Evolutionary conservation across 2,888 invertebrate genomes (phyloP).

Genomic region (Philereme transversata): DNA sequence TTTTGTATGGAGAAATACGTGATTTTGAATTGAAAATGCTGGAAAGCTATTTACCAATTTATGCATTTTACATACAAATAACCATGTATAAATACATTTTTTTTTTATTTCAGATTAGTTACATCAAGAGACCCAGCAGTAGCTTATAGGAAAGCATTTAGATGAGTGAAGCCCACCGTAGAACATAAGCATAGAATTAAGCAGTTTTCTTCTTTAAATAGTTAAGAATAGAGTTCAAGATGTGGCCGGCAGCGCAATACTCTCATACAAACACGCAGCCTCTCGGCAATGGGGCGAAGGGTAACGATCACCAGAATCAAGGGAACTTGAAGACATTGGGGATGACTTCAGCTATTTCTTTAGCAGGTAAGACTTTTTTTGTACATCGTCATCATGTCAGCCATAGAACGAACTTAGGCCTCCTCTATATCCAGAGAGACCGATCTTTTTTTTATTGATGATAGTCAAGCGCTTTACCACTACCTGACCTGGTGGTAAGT

Average conservation of each 20-base stretch:
- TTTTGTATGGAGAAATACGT: too few species aligned
- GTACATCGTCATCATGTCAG: too few species aligned
- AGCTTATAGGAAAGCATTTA: conserved; percentile 51
- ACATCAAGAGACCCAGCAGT: conserved; percentile 40
- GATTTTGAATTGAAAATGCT: too few species aligned
- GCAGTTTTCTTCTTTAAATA: conserved; percentile 28
- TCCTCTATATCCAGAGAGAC: too few species aligned
- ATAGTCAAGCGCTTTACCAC: too few species aligned
- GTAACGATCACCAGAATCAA: conserved; percentile 79
- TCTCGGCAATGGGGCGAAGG: conserved; percentile 53
- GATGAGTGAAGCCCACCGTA: conserved; percentile 49
- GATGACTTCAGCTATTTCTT: conserved; percentile 97
- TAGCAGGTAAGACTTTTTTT: conserved; percentile 85
- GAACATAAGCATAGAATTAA: conserved; percentile 39
- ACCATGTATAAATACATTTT: too few species aligned
- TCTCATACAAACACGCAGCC: conserved; percentile 63
- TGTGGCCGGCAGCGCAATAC: conserved; percentile 83
- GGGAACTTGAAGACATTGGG: conserved; percentile 89
- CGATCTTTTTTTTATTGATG: too few species aligned
- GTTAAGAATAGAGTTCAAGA: conserved; percentile 54
- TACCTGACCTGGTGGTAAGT: too few species aligned
- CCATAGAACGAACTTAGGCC: too few species aligned
- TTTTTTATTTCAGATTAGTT: conserved; percentile 50
- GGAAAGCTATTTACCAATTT: too few species aligned
- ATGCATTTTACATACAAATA: too few species aligned